Base-by-base conservation (phyloP, 2,888 invertebrate genomes). In the Xestia sexstrigata region DNA sequence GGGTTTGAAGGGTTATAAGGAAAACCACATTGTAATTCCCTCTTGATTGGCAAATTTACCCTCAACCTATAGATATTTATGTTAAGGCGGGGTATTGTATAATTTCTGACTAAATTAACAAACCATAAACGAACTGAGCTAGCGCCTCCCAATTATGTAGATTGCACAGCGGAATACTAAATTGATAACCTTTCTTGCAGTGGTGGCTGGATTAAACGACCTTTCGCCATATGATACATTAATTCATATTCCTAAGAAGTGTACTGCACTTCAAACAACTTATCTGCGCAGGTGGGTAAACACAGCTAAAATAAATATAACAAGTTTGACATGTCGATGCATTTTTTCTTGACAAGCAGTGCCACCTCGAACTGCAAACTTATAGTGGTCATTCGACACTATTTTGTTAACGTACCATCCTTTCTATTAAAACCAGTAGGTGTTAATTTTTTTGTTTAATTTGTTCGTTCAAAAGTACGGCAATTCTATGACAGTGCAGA, bases 11-110 rank as follows among this genome's bases (percentile, higher is more conserved):
- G 74, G 72, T 70, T 82, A 78, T 39, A 79, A 84, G 87, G 81
- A 87, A 87, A 87, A 86, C 79, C 76, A 65, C 80, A 79, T 79
- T 81, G 74, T 82, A 79, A 87, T 81, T 82, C 82, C 70, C 75
- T 76, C 65, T 76, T 87, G 85, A 87, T 87, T 87, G 87, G 82
- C 63, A 77, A 85, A 85, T 85, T 85, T 85, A 79, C 80, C 78
- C 78, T 75, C 30, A 69, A 52, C 68, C 70, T 73, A 74, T 73
- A 87, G 74, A 78, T 79, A 84, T 87, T 77, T 83, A 79, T 80
- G 35, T 78, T 39, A 30, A 66, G 35, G 52, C 47, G 60, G 67
- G 74, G 69, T 81, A 79, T 87, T 84, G 86, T 85, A 83, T 83
- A 85, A 84, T 70, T 75, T 77, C 75, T 70, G 75, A 73, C 78